These are phyloP conservation scores for Tetramorium simillimum DNA, from an alignment of 1,140 invertebrate genomes.

Conservation along the genomic window DNA sequence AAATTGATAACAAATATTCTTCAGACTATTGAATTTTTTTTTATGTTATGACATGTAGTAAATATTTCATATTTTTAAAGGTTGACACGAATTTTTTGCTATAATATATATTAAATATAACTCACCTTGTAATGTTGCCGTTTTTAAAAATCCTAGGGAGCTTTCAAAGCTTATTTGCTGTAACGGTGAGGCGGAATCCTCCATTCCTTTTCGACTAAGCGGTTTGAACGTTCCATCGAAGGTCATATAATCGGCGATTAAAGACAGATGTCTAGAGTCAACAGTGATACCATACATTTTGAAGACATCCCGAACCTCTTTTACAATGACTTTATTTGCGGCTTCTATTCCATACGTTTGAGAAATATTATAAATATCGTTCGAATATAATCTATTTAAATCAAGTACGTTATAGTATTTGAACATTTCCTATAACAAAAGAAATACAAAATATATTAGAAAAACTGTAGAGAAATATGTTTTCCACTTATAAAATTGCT, in stretches of 20 bases:
- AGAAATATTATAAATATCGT: conserved; percentile 97
- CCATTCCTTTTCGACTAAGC: conserved; percentile 96
- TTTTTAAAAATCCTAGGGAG: conserved; percentile 94
- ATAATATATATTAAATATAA: conserved; percentile 1
- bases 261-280: conserved; percentile 95
- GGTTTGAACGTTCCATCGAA: conserved; percentile 95
- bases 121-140: conserved; percentile 90
- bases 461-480: conserved; percentile 26
- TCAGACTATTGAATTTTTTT: not conserved
- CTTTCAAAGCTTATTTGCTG: conserved; percentile 99
- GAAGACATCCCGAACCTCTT: conserved; percentile 97
- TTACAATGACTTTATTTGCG: conserved; percentile 94
- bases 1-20: not conserved
- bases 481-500: not conserved
- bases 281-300: conserved; percentile 98
- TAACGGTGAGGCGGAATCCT: conserved; percentile 94
- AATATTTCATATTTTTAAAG: not conserved
- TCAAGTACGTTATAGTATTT: conserved; percentile 93
- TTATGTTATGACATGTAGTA: too few species aligned
- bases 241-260: conserved; percentile 99
- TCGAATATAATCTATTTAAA: conserved; percentile 95
- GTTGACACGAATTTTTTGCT: not conserved
- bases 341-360: conserved; percentile 98
- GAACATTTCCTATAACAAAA: conserved; percentile 90
- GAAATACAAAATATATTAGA: conserved; percentile 47